These are phyloP conservation scores for Taxidea taxus DNA, from an alignment of 2,113 vertebrate species.

Conservation along the genomic window DNA sequence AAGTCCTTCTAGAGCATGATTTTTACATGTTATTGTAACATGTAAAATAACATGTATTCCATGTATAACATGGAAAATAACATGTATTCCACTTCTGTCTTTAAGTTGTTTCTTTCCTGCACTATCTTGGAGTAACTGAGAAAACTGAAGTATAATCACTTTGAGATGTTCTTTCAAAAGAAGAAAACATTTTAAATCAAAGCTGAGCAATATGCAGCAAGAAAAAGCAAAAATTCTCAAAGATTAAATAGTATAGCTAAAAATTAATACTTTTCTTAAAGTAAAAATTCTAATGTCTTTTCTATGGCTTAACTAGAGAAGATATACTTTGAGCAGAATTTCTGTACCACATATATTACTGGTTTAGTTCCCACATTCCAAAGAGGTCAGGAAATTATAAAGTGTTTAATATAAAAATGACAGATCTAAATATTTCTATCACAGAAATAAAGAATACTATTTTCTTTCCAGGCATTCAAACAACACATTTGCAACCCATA, in stretches of 20 bases:
- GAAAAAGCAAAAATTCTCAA: neutral
- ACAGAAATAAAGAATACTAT: constrained; percentile 38
- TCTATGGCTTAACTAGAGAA: neutral
- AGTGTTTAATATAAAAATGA: constrained; percentile 23
- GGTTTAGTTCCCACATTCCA: constrained; percentile 26
- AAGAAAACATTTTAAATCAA: neutral
- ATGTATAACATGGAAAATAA: no score
- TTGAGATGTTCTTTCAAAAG: neutral
- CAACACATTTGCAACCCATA: constrained; percentile 55
- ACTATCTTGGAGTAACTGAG: neutral
- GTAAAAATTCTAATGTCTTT: neutral
- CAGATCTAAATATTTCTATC: neutral
- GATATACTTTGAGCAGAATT: neutral
- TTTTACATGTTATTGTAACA: neutral
- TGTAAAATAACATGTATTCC: no score
- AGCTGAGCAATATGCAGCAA: neutral
- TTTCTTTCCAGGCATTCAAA: constrained; percentile 31
- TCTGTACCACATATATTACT: neutral
- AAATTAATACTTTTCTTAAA: neutral
- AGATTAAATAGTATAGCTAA: neutral
- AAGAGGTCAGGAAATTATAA: constrained; percentile 18
- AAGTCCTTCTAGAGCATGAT: neutral
- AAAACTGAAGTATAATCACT: constrained; percentile 9
- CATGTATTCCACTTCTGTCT: neutral
- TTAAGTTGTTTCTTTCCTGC: neutral